A percentile compares a stretch with the other conserved stretches of the same genome.
Evolutionary conservation across 92 coral and sea anemone species (phyloP).

Genomic region (Actinostola sp.): DNA sequence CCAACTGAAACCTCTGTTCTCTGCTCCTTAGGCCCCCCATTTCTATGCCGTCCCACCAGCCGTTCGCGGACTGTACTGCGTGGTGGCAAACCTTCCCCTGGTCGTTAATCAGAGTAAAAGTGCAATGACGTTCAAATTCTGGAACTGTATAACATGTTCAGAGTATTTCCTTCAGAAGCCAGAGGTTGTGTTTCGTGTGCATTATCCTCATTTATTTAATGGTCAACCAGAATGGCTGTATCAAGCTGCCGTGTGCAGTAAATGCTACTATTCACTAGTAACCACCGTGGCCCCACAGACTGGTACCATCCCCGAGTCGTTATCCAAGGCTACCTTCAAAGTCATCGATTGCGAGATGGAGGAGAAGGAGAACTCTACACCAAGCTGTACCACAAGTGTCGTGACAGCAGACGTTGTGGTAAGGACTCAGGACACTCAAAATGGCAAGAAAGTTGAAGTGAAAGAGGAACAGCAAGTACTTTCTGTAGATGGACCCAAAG

Average conservation of each 20-base stretch:
- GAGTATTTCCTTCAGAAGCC: constrained; percentile 94
- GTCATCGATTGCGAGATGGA: constrained; percentile 33
- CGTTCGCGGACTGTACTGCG: constrained; percentile 84
- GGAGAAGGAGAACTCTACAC: constrained; percentile 7
- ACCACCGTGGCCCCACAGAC: constrained; percentile 14
- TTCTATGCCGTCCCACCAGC: constrained; percentile 74
- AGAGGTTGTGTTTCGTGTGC: constrained; percentile 89
- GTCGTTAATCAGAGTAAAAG: constrained; percentile 78
- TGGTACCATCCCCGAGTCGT: constrained; percentile 4
- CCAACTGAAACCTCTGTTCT: constrained; percentile 88
- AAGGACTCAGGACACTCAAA: constrained; percentile 3
- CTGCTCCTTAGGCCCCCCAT: constrained; percentile 76
- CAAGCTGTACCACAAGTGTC: neutral
- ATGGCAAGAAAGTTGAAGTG: neutral
- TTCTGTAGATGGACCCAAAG: neutral
- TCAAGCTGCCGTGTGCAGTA: constrained; percentile 90
- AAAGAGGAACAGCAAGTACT: neutral
- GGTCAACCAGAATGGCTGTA: constrained; percentile 97
- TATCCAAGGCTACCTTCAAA: constrained; percentile 18
- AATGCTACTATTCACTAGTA: constrained; percentile 48
- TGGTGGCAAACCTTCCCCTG: constrained; percentile 87
- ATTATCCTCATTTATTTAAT: constrained; percentile 88
- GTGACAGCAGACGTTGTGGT: constrained; percentile 7
- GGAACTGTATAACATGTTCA: constrained; percentile 99
- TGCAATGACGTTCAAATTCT: constrained; percentile 93